Base-by-base conservation (phyloP, 2,113 vertebrate species). In the Gila orcuttii region DNA sequence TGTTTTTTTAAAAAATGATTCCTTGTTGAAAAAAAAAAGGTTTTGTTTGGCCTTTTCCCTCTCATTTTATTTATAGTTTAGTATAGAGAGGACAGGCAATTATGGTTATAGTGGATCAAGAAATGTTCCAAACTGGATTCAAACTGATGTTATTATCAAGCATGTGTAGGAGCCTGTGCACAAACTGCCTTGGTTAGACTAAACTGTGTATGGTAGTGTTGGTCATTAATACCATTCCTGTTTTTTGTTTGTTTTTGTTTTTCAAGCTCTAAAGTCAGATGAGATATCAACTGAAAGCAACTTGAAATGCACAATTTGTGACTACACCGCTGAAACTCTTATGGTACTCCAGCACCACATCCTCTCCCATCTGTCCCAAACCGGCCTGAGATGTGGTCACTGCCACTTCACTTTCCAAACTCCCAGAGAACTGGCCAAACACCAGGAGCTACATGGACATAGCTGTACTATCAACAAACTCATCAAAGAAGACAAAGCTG, bases 381-480 rank as follows among this genome's bases (percentile, higher is more conserved):
- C 95, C 87, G 96, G 96, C 93, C 96, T 96, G 91, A 92, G 96
- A 88, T 97, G 96, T 89, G 95, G 86, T 89, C 96, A 95, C 90
- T 97, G 96, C 94, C 96, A 96, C 91, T 96, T 96, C 60, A 96
- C 96, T 89, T 97, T 97, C 93, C 96, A 96, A 87, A 96, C 95
- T 86, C 96, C 96, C 92, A 93, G 95, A 92, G 96, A 97, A 89
- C 91, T 97, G 55, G 42, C 95, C 86, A 95, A 96, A 86, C 96
- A 97, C 87, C 96, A 97, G 92, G 96, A 97, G 50, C 90, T 96
- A 83, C 96, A 97, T 11, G 90, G 92, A 88, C 92, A 95, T 78
- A 90, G 95, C 4, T 69, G 52, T 71, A 91, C 19, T 13, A 23
- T 93, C 5, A 66, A 25, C 93, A 96, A 95, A 87, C 91, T 95